A percentile compares a stretch with the other conserved stretches of the same genome.
These are phyloP conservation scores for Cotesia vestalis DNA, from an alignment of 1,140 invertebrate species.

Conservation along the genomic window DNA sequence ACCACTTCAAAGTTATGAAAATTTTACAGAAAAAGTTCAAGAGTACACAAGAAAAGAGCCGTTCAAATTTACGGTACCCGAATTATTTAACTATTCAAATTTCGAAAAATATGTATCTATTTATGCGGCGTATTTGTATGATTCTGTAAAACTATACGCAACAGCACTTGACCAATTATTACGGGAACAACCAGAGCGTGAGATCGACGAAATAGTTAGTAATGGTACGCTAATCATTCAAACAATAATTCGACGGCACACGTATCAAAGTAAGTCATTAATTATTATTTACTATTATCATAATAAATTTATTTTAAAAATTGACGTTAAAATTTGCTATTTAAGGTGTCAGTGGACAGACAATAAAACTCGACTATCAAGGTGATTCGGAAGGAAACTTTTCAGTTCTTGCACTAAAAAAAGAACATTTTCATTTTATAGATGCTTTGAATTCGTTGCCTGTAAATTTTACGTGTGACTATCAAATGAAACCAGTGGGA, in stretches of 20 bases:
- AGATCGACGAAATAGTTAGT: conserved; percentile 76
- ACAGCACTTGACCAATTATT: conserved; percentile 82
- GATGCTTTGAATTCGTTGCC: too few relatives aligned
- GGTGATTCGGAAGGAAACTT: conserved; percentile 98
- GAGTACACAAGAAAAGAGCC: conserved; percentile 79
- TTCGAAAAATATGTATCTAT: conserved; percentile 82
- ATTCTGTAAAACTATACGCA: conserved; percentile 93
- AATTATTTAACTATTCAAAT: conserved; percentile 69
- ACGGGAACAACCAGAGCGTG: conserved; percentile 67
- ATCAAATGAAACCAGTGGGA: conserved; percentile 82
- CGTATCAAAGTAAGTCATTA: conserved; percentile 78
- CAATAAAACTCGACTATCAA: conserved; percentile 88
- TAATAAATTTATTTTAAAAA: not conserved
- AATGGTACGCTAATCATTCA: conserved; percentile 82
- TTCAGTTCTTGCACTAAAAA: conserved; percentile 85
- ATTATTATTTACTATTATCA: conserved; percentile 8
- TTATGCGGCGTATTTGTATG: conserved; percentile 95
- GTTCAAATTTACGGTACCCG: conserved; percentile 76
- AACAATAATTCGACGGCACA: conserved; percentile 78
- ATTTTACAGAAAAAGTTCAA: conserved; percentile 81
- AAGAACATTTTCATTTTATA: conserved; percentile 58
- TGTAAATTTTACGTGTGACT: conserved; percentile 74
- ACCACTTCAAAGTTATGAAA: conserved; percentile 76
- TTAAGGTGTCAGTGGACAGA: conserved; percentile 90
- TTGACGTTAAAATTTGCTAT: conserved; percentile 15